Base-by-base conservation (phyloP, 2,797 vertebrate genomes). In the Crotalus adamanteus region DNA sequence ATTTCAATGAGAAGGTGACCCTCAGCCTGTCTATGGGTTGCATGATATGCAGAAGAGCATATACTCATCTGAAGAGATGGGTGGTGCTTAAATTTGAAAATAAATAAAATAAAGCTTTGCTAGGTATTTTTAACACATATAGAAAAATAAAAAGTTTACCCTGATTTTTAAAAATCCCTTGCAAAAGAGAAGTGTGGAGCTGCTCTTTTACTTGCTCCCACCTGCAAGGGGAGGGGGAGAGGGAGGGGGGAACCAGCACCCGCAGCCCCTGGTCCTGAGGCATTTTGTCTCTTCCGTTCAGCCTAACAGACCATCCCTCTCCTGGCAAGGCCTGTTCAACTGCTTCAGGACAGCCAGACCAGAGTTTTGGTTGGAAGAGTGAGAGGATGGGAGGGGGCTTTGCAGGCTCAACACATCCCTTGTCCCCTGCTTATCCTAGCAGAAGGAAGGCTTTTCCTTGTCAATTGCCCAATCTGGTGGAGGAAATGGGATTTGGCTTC, bases 311-410 rank as follows among this genome's bases (percentile, higher is more conserved):
- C 3, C 3, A 18, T 42, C 7, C 31, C 1, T 9, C 18, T 78
- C 31, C 69, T 73, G 1, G 3, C 61, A 28, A 63, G 26, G 3
- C 18, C 18, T 37, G 69, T 20, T 78, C 8, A 42, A 20, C 69
- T 42, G 37, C 73, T 42, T 78, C 37, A 22, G 73, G 73, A 20
- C 73, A 42, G 31, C 69, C 73, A 22, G 73, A 42, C 7, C 37
- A 88, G 53, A 94, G 91, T 89, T 93, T 93, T 18, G 14, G 1
- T 26, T 3, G 1, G 92, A 73, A 83, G 4, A 0, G n/a, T 59
- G 91, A 94, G 94, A 96, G 96, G 94, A 96, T 95, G 92, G 94
- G 28, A 16, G 53, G 83, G 87, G 5, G 97, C 96, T 98, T 97
- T 96, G 95, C 96, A 97, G 97, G 97, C 97, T 98, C 96, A 20